A percentile compares a stretch with the other conserved stretches of the same genome.
Conservation (phyloP, 2,797 vertebrate species). For the Taeniopygia guttata region DNA sequence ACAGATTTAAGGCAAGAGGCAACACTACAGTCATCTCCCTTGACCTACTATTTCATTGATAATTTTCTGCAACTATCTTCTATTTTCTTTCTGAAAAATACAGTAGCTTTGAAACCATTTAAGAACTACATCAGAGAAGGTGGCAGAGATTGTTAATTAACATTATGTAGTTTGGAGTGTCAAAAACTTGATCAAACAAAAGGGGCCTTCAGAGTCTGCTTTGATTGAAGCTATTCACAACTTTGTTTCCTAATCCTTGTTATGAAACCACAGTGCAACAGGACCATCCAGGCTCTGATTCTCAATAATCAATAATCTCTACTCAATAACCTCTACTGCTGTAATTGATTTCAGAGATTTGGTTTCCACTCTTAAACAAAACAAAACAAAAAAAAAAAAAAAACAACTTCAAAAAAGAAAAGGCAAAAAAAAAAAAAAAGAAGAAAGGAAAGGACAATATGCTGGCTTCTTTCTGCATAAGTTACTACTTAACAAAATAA, state of each 20-base stretch:
- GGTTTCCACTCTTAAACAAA: neutral
- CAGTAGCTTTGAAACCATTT: slow-evolving; percentile 21
- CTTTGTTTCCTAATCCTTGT: neutral
- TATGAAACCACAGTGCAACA: neutral
- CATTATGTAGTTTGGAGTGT: neutral
- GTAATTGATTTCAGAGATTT: neutral
- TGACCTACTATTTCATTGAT: neutral
- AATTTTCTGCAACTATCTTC: neutral
- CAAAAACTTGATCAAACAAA: slow-evolving; percentile 34
- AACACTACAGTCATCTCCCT: neutral
- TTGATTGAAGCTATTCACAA: neutral
- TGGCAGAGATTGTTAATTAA: slow-evolving; percentile 42
- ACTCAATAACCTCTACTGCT: neutral
- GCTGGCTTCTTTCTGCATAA: neutral
- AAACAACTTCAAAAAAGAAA: neutral
- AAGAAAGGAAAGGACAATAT: neutral
- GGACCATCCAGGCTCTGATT: neutral
- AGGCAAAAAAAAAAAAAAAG: neutral
- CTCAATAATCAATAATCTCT: too few relatives aligned
- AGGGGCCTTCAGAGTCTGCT: slow-evolving; percentile 1
- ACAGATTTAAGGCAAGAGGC: neutral
- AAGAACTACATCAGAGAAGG: slow-evolving; percentile 42
- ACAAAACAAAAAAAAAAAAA: neutral
- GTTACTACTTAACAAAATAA: neutral
- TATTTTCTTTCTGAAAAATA: neutral